Percentiles rank a stretch among this genome's conserved stretches.
phyloP scores from a whole-genome alignment of 2,113 vertebrate genomes.

The Nannobrachium achirus region DNA sequence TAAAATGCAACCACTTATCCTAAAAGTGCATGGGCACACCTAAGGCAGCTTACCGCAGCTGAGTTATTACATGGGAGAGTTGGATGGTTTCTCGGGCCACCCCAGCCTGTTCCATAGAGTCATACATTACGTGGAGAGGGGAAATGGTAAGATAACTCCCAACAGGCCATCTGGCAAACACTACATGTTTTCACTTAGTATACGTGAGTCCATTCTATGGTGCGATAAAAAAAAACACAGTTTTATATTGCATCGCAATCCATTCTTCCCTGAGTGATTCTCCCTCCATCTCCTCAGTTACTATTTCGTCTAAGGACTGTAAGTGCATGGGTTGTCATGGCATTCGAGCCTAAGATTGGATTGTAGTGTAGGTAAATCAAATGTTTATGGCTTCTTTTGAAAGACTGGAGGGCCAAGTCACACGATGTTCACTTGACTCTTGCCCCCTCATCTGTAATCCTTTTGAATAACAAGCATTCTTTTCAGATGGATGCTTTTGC shows the following conservation, averaged over 20 bases:
- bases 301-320: slow-evolving; percentile 14
- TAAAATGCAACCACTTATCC: slow-evolving; percentile 2
- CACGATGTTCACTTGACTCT: slow-evolving; percentile 23
- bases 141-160: slow-evolving; percentile 43
- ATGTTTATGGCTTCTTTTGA: slow-evolving; percentile 34
- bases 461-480: slow-evolving; percentile 18
- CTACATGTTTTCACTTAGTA: slow-evolving; percentile 19
- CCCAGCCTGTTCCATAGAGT: slow-evolving; percentile 46
- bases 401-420: slow-evolving; percentile 26
- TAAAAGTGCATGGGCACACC: slow-evolving; percentile 29
- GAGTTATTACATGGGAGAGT: slow-evolving; percentile 47
- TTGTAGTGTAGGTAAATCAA: slow-evolving; percentile 30
- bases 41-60: slow-evolving; percentile 22
- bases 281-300: slow-evolving; percentile 30
- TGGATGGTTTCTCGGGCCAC: slow-evolving; percentile 4
- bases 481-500: slow-evolving; percentile 16
- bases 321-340: slow-evolving; percentile 44
- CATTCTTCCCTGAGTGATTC: slow-evolving; percentile 23
- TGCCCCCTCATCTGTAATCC: slow-evolving; percentile 1
- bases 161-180: slow-evolving; percentile 41
- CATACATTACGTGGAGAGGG: slow-evolving; percentile 18
- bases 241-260: slow-evolving; percentile 9
- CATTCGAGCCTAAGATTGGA: slow-evolving; percentile 15
- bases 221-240: no score
- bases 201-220: no score